Evolutionary conservation across 2,797 vertebrate species (phyloP).

Genomic region (Acrocephalus scirpaceus): DNA sequence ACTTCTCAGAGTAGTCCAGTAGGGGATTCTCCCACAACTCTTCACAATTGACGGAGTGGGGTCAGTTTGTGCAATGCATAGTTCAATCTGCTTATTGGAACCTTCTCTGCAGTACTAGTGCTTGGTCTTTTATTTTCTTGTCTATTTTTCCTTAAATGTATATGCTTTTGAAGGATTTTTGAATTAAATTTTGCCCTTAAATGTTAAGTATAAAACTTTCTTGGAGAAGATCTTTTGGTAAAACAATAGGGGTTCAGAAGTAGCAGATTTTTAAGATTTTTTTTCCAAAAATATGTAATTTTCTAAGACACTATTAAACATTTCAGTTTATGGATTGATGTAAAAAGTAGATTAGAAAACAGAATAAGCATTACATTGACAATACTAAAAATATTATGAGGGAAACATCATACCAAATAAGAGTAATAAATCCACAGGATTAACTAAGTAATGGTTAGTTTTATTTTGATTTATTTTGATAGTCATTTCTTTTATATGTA

Average conservation of each 20-base stretch:
- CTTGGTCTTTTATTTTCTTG: neutral
- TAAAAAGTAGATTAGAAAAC: neutral
- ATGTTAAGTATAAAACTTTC: neutral
- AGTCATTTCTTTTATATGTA: neutral
- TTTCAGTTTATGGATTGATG: neutral
- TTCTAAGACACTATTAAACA: neutral
- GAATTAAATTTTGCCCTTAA: neutral
- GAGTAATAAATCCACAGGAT: neutral
- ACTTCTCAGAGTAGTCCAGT: neutral
- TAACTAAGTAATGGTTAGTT: neutral
- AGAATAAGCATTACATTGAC: neutral
- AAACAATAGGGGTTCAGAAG: neutral
- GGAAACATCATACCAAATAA: neutral
- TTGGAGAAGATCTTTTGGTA: neutral
- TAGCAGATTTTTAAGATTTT: neutral
- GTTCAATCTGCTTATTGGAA: neutral
- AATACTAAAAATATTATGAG: neutral
- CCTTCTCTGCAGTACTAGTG: neutral
- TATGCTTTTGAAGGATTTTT: neutral
- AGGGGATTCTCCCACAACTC: neutral
- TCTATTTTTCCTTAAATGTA: neutral
- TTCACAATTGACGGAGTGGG: neutral
- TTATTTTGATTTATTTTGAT: neutral
- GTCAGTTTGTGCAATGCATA: neutral
- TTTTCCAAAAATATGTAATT: neutral